Base-by-base conservation (phyloP, 2,113 vertebrate species). In the Coturnix japonica region DNA sequence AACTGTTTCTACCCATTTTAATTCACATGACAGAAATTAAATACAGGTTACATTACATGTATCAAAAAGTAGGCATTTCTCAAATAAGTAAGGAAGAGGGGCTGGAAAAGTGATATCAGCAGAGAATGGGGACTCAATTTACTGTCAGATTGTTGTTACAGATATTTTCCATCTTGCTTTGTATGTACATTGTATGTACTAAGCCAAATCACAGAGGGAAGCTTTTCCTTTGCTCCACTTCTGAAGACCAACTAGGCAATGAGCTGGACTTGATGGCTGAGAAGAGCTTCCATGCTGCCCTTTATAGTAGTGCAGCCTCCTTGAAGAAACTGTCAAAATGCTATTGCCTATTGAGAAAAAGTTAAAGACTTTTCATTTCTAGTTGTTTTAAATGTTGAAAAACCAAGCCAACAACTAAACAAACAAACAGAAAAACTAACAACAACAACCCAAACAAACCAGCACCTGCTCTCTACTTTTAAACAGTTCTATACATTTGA, bases 31-130 rank as follows among this genome's bases (percentile, higher is more conserved):
- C 18, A 67, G n/a, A 87, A 86, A 47, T 41, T 15, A 81, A 85
- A 75, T n/a, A 60, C 3, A 60, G 54, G 41, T 5, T 31, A 31
- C 25, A 47, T 25, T 23, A 37, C 31, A 59, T 4, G 2, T 57
- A 57, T 57, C 7, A 69, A 44, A 83, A 91, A 73, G 41, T 7
- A 60, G 5, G 1, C 22, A 56, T 59, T 63, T 64, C 60, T 54
- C 51, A 80, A 28, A 71, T 57, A 31, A 41, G 37, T 60, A 26
- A 35, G 44, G 37, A 57, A 65, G 9, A n/a, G 8, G 22, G n/a
- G 20, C 5, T 59, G 16, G 49, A 89, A 77, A 39, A 80, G 35
- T 0, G 0, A 59, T 19, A 80, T 12, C 11, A 16, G 20, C 5
- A 65, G 39, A 81, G 22, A 77, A 3, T 0, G 1, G 54, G 7